Evolutionary conservation across 2,797 vertebrate genomes (phyloP), one percentile per base, ranked within the genome.

Genomic region (Limnodromus scolopaceus): DNA sequence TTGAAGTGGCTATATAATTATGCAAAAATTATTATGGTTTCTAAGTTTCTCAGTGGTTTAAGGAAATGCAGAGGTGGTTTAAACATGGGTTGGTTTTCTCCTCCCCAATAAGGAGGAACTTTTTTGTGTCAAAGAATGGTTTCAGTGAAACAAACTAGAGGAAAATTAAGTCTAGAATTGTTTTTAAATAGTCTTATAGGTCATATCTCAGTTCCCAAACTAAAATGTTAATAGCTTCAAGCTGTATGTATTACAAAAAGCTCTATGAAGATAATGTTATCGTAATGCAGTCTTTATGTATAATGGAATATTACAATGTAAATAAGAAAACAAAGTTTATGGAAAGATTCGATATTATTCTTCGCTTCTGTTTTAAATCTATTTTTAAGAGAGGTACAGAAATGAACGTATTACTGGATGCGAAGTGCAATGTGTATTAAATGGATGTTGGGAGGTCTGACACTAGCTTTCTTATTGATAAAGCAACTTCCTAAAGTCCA

Each of bases 341-440:
- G 97, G 97, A 97, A 96, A 98, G 98, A 98, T 97, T 97, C 88
- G 16, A 97, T 98, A 98, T 98, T 98, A 98, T 98, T 96, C 97
- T 98, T 98, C 95, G 92, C 98, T 98, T 97, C 95, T 97, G 97
- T 97, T 98, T 98, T 97, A 98, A 98, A 98, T 98, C 98, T 98
- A 98, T 98, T 98, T 98, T 98, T 98, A 98, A 98, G 97, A 98
- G 98, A 98, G 96, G 89, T 97, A 97, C 96, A 98, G 97, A 98
- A 98, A 98, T 98, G 97, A 98, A 66, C 94, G 66, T 98, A 98
- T 98, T 98, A 96, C 96, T 97, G 98, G 92, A 95, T 97, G 93
- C 80, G 51, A 91, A 97, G 97, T 97, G 95, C 97, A 98, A 95
- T 96, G 92, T 96, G 86, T 96, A 87, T 95, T 39, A 49, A 94